Evolutionary conservation across 2,797 vertebrate species (phyloP).

Genomic region (Anas capensis): DNA sequence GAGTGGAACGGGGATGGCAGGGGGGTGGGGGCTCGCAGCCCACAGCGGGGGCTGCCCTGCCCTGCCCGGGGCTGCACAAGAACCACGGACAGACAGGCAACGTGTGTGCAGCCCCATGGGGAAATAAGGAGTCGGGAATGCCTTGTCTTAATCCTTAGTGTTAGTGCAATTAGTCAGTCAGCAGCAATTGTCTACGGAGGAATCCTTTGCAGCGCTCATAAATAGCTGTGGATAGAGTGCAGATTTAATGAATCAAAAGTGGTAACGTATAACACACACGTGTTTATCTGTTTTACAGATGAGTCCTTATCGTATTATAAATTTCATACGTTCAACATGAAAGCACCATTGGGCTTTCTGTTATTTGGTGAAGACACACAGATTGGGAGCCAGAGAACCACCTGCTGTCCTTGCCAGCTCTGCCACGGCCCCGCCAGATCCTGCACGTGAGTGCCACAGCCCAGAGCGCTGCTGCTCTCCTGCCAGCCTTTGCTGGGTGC

Average conservation of each 20-base stretch:
- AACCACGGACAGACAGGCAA: neutral
- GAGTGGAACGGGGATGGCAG: fast-evolving
- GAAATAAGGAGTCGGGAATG: neutral
- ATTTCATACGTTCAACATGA: neutral
- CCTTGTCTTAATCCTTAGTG: neutral
- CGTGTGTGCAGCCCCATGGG: fast-evolving
- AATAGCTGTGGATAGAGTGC: neutral
- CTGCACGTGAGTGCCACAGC: fast-evolving
- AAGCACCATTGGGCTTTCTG: neutral
- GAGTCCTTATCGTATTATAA: neutral
- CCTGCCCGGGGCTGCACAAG: neutral
- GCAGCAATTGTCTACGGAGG: neutral
- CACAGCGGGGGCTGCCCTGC: neutral
- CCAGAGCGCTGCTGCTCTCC: fast-evolving
- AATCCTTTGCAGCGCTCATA: neutral
- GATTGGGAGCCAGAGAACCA: neutral
- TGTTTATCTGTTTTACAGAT: neutral
- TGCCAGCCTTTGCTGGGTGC: neutral
- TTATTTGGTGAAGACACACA: neutral
- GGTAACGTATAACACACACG: fast-evolving
- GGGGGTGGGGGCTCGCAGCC: neutral
- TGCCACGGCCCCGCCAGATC: neutral
- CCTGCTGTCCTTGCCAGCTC: neutral
- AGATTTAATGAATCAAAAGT: neutral
- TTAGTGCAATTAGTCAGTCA: neutral